Evolutionary conservation across 2,888 invertebrate genomes (phyloP), one percentile per base, ranked within the genome.

Genomic region (Heliconius ethilla): DNA sequence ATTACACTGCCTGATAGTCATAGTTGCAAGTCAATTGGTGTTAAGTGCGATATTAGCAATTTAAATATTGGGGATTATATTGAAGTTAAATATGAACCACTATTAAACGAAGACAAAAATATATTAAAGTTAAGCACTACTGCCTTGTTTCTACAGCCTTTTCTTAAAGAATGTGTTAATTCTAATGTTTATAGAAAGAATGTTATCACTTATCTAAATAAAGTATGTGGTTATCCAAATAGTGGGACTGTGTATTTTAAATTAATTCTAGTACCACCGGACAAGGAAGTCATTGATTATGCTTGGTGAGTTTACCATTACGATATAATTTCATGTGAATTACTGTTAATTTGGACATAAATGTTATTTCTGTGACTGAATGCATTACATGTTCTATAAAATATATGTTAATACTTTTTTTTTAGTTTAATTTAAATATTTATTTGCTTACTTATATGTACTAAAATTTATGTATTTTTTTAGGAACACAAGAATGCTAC

Each of bases 281-380:
- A 93, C 80, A 92, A 89, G 79, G 96, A 97, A 86, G 94, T 96
- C 70, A 95, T 97, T 82, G 97, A 97, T 88, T 96, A 96, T 89
- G 95, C 95, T 78, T 97, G 97, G 97, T 96, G 91, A 94, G 92
- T 37, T 37, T 33, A 66, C 33, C 4, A 11, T 37, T 37, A 55
- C 45, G 11, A 22, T 33, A 33, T 13, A 72, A 33, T 59, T 10
- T 33, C n/a, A 55, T 59, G 9, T 59, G 29, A 37, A 15, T 70
- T 22, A 55, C 2, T 72, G n/a, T 55, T 55, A 51, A 33, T 70
- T 33, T 13, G 22, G 51, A 55, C 22, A 72, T 13, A 22, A 22
- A 11, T 51, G 51, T 70, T 70, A 33, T 59, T 55, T 29, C 70
- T 51, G 51, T 55, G 51, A 33, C 6, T 55, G 29, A 29, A 72